These are phyloP conservation scores for Sialia sialis DNA, from an alignment of 2,113 vertebrate species.

Conservation along the genomic window DNA sequence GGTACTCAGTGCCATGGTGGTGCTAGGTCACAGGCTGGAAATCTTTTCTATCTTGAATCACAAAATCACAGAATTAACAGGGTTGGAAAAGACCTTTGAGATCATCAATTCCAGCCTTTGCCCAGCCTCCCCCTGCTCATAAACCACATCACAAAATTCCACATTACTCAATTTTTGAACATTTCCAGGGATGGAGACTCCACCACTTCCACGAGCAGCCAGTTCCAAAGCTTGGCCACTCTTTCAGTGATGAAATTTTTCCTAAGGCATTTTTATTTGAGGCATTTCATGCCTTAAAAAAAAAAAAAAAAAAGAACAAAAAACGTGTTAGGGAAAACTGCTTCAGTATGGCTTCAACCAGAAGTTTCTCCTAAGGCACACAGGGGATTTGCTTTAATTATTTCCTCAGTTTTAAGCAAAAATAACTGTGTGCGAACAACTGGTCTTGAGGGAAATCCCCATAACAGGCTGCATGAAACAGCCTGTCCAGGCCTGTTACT, in stretches of 20 bases:
- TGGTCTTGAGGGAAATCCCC: background rate
- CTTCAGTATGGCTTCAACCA: background rate
- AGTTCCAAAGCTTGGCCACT: background rate
- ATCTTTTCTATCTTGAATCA: background rate
- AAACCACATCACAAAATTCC: background rate
- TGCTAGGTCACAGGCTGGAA: background rate
- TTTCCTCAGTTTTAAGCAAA: conserved; percentile 60
- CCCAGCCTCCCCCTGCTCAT: background rate
- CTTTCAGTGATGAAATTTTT: background rate
- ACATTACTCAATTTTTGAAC: background rate
- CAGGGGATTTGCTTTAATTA: conserved; percentile 59
- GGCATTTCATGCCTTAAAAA: background rate
- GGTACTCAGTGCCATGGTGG: background rate
- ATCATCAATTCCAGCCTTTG: background rate
- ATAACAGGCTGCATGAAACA: background rate
- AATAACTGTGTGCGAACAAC: conserved; percentile 47
- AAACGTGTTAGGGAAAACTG: background rate
- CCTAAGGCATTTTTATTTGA: background rate
- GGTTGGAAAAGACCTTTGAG: background rate
- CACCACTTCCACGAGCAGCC: background rate
- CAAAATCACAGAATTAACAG: background rate
- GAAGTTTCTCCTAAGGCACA: background rate
- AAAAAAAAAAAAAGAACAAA: background rate
- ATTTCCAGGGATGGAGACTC: background rate
- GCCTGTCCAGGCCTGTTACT: background rate